Conservation (phyloP, 2,113 vertebrate species). For the Chunga burmeisteri region DNA sequence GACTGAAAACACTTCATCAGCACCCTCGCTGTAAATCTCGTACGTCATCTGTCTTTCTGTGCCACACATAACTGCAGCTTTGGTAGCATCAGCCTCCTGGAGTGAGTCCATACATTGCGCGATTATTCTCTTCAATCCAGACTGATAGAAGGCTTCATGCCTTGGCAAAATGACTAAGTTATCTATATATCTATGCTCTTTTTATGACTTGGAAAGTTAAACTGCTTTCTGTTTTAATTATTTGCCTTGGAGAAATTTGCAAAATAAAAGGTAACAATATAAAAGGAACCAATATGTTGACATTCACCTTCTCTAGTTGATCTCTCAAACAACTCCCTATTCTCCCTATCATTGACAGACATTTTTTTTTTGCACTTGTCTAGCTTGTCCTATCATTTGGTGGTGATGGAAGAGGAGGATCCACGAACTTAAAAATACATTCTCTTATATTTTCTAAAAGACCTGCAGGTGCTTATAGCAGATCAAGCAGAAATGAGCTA, state of each 20-base stretch:
- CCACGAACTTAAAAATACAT: neutral
- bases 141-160: neutral
- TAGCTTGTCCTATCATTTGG: rapidly evolving
- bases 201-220: neutral
- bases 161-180: neutral
- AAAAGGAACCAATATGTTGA: neutral
- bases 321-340: neutral
- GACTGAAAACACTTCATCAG: neutral
- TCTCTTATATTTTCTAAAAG: neutral
- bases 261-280: neutral
- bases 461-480: rapidly evolving
- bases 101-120: rapidly evolving
- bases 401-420: neutral
- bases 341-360: neutral
- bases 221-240: neutral
- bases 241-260: neutral
- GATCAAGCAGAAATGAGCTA: neutral
- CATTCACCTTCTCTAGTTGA: neutral
- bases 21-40: neutral
- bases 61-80: neutral
- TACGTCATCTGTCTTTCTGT: rapidly evolving
- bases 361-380: neutral
- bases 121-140: neutral
- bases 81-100: neutral
- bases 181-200: neutral